Conservation (phyloP, 2,888 invertebrate species). For the Diplazon laetatorius region DNA sequence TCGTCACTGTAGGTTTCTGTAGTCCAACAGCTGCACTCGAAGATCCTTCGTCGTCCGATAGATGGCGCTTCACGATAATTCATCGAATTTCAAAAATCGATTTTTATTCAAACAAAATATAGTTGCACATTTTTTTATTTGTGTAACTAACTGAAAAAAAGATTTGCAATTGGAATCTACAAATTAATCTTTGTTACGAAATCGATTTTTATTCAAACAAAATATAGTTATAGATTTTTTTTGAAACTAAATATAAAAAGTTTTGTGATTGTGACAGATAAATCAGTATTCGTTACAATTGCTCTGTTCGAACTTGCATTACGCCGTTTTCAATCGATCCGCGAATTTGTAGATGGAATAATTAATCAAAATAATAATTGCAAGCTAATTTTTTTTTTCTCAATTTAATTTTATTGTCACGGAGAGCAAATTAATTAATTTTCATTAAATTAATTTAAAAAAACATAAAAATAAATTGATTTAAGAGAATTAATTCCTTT, state of each 20-base stretch:
- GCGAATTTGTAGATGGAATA: no score
- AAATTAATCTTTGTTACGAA: no score
- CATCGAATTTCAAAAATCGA: background rate
- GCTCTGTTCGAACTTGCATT: no score
- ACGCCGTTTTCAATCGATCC: no score
- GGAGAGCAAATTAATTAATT: no score
- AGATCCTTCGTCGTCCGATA: background rate
- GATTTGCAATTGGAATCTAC: no score
- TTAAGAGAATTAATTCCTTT: slow-evolving; percentile 20
- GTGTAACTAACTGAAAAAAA: background rate
- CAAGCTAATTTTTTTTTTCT: no score
- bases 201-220: background rate
- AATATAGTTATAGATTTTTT: background rate
- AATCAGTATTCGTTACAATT: no score
- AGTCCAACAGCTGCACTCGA: background rate
- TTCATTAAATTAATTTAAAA: no score
- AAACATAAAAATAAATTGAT: no score
- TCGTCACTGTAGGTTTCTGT: background rate
- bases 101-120: background rate
- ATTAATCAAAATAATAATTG: no score
- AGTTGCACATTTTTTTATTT: background rate
- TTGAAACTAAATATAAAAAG: background rate
- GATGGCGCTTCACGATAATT: background rate
- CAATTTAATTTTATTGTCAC: no score
- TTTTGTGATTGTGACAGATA: slow-evolving; percentile 22